Evolutionary conservation across 1,140 invertebrate genomes (phyloP).

Genomic region (Bombus sylvicola): DNA sequence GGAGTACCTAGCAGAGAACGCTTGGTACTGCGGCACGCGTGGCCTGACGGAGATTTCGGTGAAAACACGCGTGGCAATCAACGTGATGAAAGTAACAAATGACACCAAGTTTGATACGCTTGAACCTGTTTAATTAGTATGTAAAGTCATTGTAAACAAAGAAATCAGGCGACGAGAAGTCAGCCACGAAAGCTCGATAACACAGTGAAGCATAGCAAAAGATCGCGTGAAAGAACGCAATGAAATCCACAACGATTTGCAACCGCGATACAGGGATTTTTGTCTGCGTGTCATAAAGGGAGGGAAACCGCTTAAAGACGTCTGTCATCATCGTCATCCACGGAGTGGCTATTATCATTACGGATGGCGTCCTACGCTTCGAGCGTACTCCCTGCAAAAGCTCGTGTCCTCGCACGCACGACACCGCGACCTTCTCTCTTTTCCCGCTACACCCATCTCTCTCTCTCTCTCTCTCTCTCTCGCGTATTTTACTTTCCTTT

Average conservation of each 20-base stretch:
- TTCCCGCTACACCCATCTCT: fast-evolving
- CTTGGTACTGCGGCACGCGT: too few species aligned
- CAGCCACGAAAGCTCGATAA: neutral
- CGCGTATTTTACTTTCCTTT: neutral
- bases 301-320: slow-evolving; percentile 11
- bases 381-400: neutral
- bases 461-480: neutral
- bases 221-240: neutral
- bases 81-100: too few species aligned
- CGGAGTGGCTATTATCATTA: slow-evolving; percentile 18
- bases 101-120: too few species aligned
- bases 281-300: too few species aligned
- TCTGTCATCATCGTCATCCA: slow-evolving; percentile 24
- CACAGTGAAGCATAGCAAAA: neutral
- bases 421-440: neutral
- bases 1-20: too few species aligned
- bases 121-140: too few species aligned
- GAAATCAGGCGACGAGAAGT: neutral
- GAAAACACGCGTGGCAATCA: too few species aligned
- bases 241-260: neutral
- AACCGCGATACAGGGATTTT: neutral
- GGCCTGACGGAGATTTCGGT: too few species aligned
- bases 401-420: neutral
- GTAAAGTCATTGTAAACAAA: neutral
- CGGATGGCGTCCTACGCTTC: neutral